Percentiles rank a stretch among this genome's conserved stretches.
phyloP scores from a whole-genome alignment of 2,888 invertebrate genomes.

The Papilio gigon region DNA sequence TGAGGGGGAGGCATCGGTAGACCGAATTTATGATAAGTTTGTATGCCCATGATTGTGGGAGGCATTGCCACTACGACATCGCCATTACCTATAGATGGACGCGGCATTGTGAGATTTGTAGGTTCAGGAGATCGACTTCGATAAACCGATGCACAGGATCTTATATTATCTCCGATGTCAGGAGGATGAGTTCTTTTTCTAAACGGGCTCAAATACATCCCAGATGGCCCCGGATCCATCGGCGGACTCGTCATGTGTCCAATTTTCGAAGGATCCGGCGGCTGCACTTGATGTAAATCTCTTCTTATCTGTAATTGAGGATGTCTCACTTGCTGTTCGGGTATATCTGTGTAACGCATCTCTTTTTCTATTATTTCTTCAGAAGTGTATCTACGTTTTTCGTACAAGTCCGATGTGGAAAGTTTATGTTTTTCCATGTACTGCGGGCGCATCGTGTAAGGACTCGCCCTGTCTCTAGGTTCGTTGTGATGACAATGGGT shows the following conservation, averaged over 20 bases:
- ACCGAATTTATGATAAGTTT: slow-evolving; percentile 77
- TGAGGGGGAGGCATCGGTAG: slow-evolving; percentile 76
- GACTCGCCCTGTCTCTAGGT: slow-evolving; percentile 80
- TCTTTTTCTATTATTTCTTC: slow-evolving; percentile 78
- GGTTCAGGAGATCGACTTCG: slow-evolving; percentile 77
- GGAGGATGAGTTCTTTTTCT: slow-evolving; percentile 83
- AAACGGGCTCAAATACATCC: slow-evolving; percentile 79
- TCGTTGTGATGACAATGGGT: slow-evolving; percentile 87
- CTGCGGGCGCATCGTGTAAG: slow-evolving; percentile 90
- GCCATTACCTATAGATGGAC: slow-evolving; percentile 61
- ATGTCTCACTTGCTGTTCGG: slow-evolving; percentile 74
- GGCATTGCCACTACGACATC: slow-evolving; percentile 72
- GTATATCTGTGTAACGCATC: slow-evolving; percentile 75
- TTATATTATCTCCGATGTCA: slow-evolving; percentile 73
- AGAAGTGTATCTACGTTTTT: slow-evolving; percentile 74
- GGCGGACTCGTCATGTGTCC: slow-evolving; percentile 72
- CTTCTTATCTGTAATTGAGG: slow-evolving; percentile 89
- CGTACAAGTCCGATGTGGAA: slow-evolving; percentile 66
- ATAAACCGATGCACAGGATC: slow-evolving; percentile 71
- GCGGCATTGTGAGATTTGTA: slow-evolving; percentile 76
- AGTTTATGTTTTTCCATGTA: slow-evolving; percentile 77
- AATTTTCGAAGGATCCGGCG: slow-evolving; percentile 71
- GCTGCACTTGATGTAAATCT: slow-evolving; percentile 85
- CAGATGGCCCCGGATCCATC: slow-evolving; percentile 74
- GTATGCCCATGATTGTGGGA: slow-evolving; percentile 72